These are phyloP conservation scores for Aleiodes leptofemur DNA, from an alignment of 2,888 invertebrate genomes.

Conservation along the genomic window DNA sequence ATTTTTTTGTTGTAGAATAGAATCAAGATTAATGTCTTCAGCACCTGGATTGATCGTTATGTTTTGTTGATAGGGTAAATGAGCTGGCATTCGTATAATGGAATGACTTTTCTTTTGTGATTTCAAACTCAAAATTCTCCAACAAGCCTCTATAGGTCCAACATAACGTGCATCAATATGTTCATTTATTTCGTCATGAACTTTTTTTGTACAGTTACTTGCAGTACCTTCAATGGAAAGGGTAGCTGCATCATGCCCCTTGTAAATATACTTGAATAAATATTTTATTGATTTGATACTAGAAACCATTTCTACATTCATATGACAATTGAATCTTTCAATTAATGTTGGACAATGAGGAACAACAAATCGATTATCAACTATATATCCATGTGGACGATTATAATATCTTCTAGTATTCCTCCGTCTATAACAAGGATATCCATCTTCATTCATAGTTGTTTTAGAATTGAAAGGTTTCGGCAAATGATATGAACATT, in stretches of 20 bases:
- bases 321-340: slow-evolving; percentile 6
- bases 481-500: too few relatives aligned
- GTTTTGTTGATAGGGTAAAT: slow-evolving; percentile 50
- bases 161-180: slow-evolving; percentile 49
- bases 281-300: slow-evolving; percentile 9
- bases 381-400: slow-evolving; percentile 41
- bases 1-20: slow-evolving; percentile 32
- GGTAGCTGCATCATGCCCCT: slow-evolving; percentile 3
- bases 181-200: slow-evolving; percentile 41
- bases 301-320: slow-evolving; percentile 1
- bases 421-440: background rate
- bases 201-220: background rate
- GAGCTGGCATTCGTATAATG: slow-evolving; percentile 50
- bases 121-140: slow-evolving; percentile 52
- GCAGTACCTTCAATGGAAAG: background rate
- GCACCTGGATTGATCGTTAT: slow-evolving; percentile 18
- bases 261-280: slow-evolving; percentile 2
- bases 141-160: slow-evolving; percentile 53
- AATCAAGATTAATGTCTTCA: slow-evolving; percentile 7
- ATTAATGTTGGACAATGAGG: slow-evolving; percentile 26
- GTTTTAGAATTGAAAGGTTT: too few relatives aligned
- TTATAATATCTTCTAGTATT: slow-evolving; percentile 52
- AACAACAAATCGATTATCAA: slow-evolving; percentile 44
- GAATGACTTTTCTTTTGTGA: slow-evolving; percentile 55
- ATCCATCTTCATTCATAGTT: too few relatives aligned